Base-by-base conservation (phyloP, 2,797 vertebrate species). In the Enteromius treurensis region DNA sequence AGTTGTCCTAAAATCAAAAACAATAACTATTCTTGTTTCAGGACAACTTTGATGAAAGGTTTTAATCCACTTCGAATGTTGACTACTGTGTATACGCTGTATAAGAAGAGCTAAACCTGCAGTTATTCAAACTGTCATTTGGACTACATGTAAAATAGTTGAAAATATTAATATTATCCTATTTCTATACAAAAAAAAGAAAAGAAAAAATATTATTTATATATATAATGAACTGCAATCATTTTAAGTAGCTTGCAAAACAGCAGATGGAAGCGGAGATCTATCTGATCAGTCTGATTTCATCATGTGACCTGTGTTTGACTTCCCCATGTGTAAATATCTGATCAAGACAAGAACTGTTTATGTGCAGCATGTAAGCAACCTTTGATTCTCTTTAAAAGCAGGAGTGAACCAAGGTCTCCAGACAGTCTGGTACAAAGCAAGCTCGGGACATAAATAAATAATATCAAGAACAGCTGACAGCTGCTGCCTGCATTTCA, bases 401-500 rank as follows among this genome's bases (percentile, higher is more conserved):
- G 26, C 26, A 45, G 37, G 8, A 21, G 40, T 10, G 49, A 80
- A 32, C 40, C 14, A 47, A 5, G 51, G 45, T 53, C 21, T 51
- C 11, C 29, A 51, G 32, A 5, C 34, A 19, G 65, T 58, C 65
- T 80, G 49, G 34, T 55, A 10, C 40, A 69, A 69, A 80, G 34
- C 65, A 19, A 19, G 49, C 49, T 70, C 32, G 55, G 42, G 79
- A 37, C 55, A 74, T 74, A 45, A 81, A 81, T 73, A 81, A 74
- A 42, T 64, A 23, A 81, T 40, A 74, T 51, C 80, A 81, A 29
- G 70, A 73, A 51, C 58, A 64, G 69, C 69, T 81, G 69, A 74
- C 69, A 81, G 69, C 55, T 74, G 68, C 42, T 34, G 37, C 13
- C 40, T 40, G 40, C 19, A 13, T 21, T 81, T 74, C 13, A 37